phyloP scores from a whole-genome alignment of 37 sponge, comb jelly and placozoan genomes.

The Ianthella basta region DNA sequence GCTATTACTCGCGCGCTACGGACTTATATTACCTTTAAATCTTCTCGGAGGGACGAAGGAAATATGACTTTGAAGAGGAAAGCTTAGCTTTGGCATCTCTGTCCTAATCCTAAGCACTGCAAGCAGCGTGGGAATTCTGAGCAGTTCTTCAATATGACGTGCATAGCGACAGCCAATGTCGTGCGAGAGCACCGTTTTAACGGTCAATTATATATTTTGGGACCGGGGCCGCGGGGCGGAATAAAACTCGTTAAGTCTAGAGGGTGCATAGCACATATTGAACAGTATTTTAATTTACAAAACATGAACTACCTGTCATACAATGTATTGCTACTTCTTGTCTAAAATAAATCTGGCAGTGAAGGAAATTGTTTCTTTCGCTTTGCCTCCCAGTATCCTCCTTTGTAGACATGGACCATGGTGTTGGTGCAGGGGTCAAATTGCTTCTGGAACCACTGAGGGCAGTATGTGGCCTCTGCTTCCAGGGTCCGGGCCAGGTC shows the following conservation, averaged over 20 bases:
- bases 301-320: background rate
- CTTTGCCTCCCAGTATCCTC: conserved; percentile 96
- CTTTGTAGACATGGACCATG: conserved; percentile 83
- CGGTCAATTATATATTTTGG: too few species aligned
- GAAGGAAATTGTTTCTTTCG: conserved; percentile 29
- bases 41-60: conserved; percentile 12
- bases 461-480: conserved; percentile 68
- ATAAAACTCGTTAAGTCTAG: too few species aligned
- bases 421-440: conserved; percentile 74
- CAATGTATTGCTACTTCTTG: background rate
- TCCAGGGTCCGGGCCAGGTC: conserved; percentile 64
- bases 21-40: background rate
- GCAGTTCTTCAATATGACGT: too few species aligned
- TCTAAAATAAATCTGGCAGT: conserved; percentile 42
- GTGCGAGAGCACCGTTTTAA: too few species aligned
- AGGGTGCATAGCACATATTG: too few species aligned
- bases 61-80: background rate
- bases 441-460: conserved; percentile 86
- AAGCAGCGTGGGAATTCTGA: too few species aligned
- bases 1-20: background rate
- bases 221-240: too few species aligned
- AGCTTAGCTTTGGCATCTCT: background rate
- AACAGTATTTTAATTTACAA: too few species aligned
- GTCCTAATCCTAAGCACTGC: too few species aligned
- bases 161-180: too few species aligned